Evolutionary conservation across 1,140 invertebrate genomes (phyloP), one percentile per base, ranked within the genome.

Genomic region (Pseudomyrmex pallidus): DNA sequence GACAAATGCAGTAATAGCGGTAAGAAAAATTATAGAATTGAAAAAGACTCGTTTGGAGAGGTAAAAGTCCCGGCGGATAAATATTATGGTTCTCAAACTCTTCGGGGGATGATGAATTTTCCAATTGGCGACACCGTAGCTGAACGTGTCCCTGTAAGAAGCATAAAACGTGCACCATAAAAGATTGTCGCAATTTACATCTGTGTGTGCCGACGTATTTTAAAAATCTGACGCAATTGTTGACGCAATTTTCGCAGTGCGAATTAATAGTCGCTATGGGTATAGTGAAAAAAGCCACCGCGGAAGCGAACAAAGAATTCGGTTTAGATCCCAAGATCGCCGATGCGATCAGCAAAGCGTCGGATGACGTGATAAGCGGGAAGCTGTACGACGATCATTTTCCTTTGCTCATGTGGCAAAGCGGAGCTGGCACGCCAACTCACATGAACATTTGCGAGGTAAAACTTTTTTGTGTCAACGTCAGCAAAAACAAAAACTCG

Each of bases 381-480:
- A 97, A 99, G 92, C 95, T 99, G 48, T 98, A 98, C 92, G 95
- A 97, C 67, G 98, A 99, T 84, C 98, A 99, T 94, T 99, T 99
- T 92, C 99, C 99, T 1, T 94, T 99, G 17, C 98, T 99, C 66
- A 99, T 98, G 91, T 99, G 98, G 99, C 99, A 99, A 95, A 99
- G 99, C n/a, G 99, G 99, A 20, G 99, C 99, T 63, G 99, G 99
- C 44, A 99, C 99, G 0, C 99, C 99, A 94, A 97, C 97, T 15
- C 99, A 99, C 94, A 99, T 99, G 99, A 99, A 99, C 92, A 98
- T 98, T 1, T 99, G 99, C 94, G 99, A 99, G 96, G 97, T 98
- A 88, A 80, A 85, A 86, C 86, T 68, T 84, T 84, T 70, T 73
- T 68, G 35, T 35, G 15, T 48, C 22, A 17, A 80, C 5, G 17